Evolutionary conservation across 2,888 invertebrate species (phyloP).

Genomic region (Hypsopygia costalis): DNA sequence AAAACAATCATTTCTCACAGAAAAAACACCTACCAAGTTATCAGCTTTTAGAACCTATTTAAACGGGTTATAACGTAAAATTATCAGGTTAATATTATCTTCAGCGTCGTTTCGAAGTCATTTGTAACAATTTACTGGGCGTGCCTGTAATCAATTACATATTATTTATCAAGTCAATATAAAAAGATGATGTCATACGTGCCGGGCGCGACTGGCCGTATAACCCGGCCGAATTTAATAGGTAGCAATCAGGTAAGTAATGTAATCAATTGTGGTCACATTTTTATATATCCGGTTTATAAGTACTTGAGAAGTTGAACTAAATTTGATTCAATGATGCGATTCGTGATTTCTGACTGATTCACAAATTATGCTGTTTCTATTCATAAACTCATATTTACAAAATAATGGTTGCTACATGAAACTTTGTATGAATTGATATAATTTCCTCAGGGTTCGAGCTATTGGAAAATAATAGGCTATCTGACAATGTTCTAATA

Average conservation of each 20-base stretch:
- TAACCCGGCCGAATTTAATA: conserved; percentile 43
- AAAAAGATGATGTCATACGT: conserved; percentile 63
- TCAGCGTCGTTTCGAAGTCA: conserved; percentile 10
- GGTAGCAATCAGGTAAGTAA: conserved; percentile 9
- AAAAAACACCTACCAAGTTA: not conserved
- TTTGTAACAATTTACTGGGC: conserved; percentile 44
- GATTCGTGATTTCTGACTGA: conserved; percentile 3
- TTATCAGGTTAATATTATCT: not conserved
- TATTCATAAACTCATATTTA: not conserved
- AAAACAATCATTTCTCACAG: conserved; percentile 5
- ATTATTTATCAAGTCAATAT: conserved; percentile 58
- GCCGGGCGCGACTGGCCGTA: conserved; percentile 46
- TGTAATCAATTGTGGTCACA: conserved; percentile 17
- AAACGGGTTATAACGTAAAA: no score
- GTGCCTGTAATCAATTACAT: conserved; percentile 61
- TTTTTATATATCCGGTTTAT: conserved; percentile 16
- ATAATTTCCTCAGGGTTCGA: no score
- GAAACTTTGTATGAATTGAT: no score
- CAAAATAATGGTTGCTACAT: no score
- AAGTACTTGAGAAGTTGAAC: not conserved
- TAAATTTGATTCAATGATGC: conserved; percentile 3
- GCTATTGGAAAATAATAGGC: no score
- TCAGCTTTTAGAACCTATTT: no score
- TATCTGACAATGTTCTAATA: no score
- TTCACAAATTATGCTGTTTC: not conserved